Evolutionary conservation across 2,113 vertebrate genomes (phyloP), one percentile per base, ranked within the genome.

Genomic region (Orcinus orca): DNA sequence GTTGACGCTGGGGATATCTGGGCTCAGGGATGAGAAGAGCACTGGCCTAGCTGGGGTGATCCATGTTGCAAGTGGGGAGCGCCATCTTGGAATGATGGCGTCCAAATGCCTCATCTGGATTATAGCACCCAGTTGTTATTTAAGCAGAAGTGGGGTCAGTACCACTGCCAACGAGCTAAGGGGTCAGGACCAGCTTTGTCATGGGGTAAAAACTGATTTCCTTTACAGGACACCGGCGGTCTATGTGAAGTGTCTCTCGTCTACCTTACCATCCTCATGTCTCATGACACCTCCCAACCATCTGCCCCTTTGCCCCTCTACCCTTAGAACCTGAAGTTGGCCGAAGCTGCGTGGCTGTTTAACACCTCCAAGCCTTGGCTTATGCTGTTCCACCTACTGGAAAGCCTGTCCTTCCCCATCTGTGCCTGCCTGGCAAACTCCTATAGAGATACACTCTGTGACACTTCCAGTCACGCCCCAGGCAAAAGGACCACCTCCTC

Each of bases 21-120:
- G 36, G n/a, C 41, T 81, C 36, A 8, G 10, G 11, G 65, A 13
- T 25, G 3, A 50, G 53, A n/a, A 44, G 44, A 38, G 36, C 73
- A 5, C 74, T 15, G 17, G 25, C 18, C 14, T 21, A 0, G 5
- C 29, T 41, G 62, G 38, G 29, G 31, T 47, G 67, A 60, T 67
- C 29, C 55, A 23, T 21, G 14, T 38, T 18, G 9, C 2, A 7
- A 3, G 31, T 10, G 0, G 4, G n/a, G 71, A 18, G 21, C 5
- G 1, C 20, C 23, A 3, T 41, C 13, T 50, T 81, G 18, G 70
- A 62, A 76, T 29, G n/a, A 74, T 23, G 60, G 70, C 2, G 0
- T 44, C 71, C 86, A 67, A 29, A 47, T 0, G 10, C 15, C 38
- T 38, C 36, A 7, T 41, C 36, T 18, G 21, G 36, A 85, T 58